Evolutionary conservation across 2,888 invertebrate species (phyloP).

Genomic region (Epistrophe eligans): DNA sequence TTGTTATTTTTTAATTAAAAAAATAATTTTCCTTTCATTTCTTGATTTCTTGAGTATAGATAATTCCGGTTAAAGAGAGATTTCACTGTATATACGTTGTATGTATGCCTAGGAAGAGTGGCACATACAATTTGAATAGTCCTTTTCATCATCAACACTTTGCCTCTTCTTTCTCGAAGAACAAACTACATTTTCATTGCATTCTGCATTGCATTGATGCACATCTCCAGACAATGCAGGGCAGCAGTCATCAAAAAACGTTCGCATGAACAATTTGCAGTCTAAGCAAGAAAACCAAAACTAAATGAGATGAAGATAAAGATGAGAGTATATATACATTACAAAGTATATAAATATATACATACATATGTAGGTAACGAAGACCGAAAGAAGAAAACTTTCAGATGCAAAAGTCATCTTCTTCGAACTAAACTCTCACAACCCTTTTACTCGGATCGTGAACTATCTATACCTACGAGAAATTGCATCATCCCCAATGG

Average conservation of each 20-base stretch:
- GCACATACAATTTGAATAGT: conserved; percentile 12
- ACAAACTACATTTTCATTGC: conserved; percentile 15
- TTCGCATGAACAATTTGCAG: conserved; percentile 40
- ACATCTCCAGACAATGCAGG: conserved; percentile 7
- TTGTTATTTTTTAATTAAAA: conserved; percentile 8
- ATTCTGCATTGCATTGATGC: conserved; percentile 38
- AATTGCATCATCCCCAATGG: conserved; percentile 35
- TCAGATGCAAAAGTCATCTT: conserved; percentile 51
- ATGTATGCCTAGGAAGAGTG: background rate
- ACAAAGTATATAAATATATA: background rate
- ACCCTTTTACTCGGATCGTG: background rate
- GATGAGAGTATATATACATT: background rate
- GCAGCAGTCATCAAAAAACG: conserved; percentile 7
- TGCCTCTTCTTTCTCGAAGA: background rate
- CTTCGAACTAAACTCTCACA: conserved; percentile 19
- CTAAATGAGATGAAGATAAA: conserved; percentile 39
- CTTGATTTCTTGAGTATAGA: background rate
- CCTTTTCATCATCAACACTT: conserved; percentile 38
- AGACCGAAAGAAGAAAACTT: conserved; percentile 38
- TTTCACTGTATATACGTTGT: background rate
- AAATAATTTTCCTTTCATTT: background rate
- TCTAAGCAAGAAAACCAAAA: conserved; percentile 31
- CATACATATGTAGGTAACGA: background rate
- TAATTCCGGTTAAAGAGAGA: background rate
- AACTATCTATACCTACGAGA: background rate